Evolutionary conservation across 2,113 vertebrate species (phyloP), one percentile per base, ranked within the genome.

Genomic region (Isichthys henryi): DNA sequence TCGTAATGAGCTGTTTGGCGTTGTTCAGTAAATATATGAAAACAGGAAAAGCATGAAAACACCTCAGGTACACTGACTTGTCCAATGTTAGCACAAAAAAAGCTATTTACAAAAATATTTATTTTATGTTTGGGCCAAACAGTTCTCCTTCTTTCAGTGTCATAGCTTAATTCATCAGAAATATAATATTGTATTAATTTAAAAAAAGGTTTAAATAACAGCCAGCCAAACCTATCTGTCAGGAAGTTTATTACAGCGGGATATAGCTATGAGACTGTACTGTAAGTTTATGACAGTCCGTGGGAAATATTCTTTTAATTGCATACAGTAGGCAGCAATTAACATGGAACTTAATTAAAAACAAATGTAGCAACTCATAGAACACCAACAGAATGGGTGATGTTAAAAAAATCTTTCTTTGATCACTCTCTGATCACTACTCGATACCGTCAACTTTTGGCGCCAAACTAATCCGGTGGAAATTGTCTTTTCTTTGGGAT

Each of bases 241-340:
- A 87, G 27, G 49, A 87, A 31, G 49, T 87, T 87, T 87, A 87
- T 87, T 87, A 53, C n/a, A 17, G 50, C 48, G 11, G 49, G n/a
- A 19, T 48, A 87, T n/a, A 53, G 50, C 15, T 53, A 53, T 87
- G 35, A 49, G 48, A 52, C 48, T 87, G 49, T 87, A 53, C 23
- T 53, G n/a, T 53, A 15, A 87, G 17, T 52, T 35, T 56, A 87
- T 87, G 49, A 53, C 50, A 31, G 31, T 56, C 49, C 56, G 50
- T 56, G 85, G 46, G 17, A 86, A 86, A 86, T 48, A 50, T 86
- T 86, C 27, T 70, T 70, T 82, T 82, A 86, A 86, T 48, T 50
- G 48, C 45, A 48, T 15, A 50, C 84, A 49, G 2, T 62, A 62
- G 46, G n/a, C 46, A 50, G 48, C n/a, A 86, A 86, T 85, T 39